A percentile compares a stretch with the other conserved stretches of the same genome.
phyloP scores from a whole-genome alignment of 2,888 invertebrate species.

The Argynnis bischoffii region DNA sequence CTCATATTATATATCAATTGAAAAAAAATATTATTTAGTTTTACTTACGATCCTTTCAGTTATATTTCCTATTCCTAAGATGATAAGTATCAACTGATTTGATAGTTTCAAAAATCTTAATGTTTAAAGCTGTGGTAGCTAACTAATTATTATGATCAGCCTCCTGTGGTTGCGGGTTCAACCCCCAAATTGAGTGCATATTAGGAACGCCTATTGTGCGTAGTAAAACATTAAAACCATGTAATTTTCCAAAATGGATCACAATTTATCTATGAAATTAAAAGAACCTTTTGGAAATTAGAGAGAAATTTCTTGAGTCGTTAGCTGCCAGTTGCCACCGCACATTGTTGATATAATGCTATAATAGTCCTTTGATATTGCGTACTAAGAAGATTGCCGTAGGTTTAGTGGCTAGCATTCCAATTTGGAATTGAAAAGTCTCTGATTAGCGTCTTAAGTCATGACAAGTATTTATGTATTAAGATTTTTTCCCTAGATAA shows the following conservation, averaged over 20 bases:
- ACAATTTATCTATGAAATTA: constrained; percentile 64
- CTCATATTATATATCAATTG: neutral
- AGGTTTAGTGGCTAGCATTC: no score
- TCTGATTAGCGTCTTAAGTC: no score
- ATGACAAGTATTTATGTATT: no score
- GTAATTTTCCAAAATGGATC: constrained; percentile 70
- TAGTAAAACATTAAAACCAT: constrained; percentile 59
- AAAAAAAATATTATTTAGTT: no score
- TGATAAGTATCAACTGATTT: neutral
- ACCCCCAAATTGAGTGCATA: constrained; percentile 59
- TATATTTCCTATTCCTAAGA: no score
- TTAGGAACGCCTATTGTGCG: constrained; percentile 68
- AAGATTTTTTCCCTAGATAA: no score
- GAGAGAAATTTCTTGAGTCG: constrained; percentile 6
- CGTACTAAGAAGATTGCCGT: no score
- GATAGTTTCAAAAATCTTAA: neutral
- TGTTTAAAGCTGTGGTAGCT: constrained; percentile 19
- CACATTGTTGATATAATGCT: neutral
- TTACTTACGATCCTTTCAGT: no score
- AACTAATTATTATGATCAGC: constrained; percentile 37
- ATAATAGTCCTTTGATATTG: no score
- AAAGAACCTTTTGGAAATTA: constrained; percentile 33
- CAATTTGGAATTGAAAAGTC: no score
- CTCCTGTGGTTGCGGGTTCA: constrained; percentile 56
- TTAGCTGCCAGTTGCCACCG: constrained; percentile 3